These are phyloP conservation scores for Anastrepha obliqua DNA, from an alignment of 1,140 invertebrate genomes.

Conservation along the genomic window DNA sequence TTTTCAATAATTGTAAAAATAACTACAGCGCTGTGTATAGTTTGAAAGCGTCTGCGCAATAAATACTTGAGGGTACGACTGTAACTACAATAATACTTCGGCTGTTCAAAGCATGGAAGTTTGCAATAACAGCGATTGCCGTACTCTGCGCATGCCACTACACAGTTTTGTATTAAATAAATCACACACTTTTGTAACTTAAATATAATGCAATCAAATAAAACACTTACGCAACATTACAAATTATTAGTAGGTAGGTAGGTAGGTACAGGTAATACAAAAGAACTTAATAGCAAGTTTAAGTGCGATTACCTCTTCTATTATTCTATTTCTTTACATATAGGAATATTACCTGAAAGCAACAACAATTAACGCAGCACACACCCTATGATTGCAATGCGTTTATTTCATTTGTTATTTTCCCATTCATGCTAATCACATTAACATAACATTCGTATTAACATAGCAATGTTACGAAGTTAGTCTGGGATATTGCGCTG, in stretches of 20 bases:
- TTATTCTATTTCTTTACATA: background rate
- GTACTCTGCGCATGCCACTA: background rate
- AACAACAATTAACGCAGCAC: background rate
- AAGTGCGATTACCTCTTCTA: background rate
- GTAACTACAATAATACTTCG: background rate
- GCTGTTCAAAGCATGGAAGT: background rate
- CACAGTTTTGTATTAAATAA: constrained; percentile 19
- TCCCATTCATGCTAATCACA: background rate
- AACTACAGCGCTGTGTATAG: background rate
- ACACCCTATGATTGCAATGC: background rate
- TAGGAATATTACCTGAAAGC: constrained; percentile 31
- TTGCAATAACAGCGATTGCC: background rate
- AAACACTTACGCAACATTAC: constrained; percentile 1
- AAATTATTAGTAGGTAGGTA: background rate
- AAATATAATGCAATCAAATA: background rate
- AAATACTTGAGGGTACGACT: constrained; percentile 35
- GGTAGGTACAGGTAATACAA: background rate
- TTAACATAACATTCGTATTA: background rate
- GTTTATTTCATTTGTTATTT: background rate
- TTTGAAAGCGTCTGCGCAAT: background rate
- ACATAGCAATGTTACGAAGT: background rate
- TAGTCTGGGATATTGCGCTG: too few species aligned
- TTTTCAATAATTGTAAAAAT: background rate
- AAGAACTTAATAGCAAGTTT: background rate
- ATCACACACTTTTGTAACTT: constrained; percentile 13